These are phyloP conservation scores for Chamaea fasciata DNA, from an alignment of 2,113 vertebrate genomes.

Conservation along the genomic window DNA sequence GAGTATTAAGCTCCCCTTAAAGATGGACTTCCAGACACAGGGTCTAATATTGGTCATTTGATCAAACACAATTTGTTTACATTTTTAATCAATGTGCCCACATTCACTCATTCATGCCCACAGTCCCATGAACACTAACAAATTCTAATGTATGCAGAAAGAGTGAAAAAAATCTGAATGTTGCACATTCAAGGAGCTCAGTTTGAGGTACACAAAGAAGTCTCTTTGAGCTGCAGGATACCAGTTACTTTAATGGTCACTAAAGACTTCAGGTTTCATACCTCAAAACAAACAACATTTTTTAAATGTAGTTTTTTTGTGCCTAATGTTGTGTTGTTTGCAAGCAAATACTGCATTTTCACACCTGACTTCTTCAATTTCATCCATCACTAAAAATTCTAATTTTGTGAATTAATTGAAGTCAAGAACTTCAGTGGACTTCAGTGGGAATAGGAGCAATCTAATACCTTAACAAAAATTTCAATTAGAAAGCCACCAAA, in stretches of 20 bases:
- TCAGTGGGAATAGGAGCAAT: background rate
- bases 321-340: background rate
- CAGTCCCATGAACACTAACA: background rate
- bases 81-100: background rate
- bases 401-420: background rate
- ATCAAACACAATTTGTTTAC: background rate
- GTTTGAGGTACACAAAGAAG: background rate
- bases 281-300: background rate
- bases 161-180: background rate
- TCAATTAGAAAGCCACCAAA: background rate
- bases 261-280: background rate
- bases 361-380: background rate
- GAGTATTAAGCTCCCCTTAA: background rate
- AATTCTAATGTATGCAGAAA: background rate
- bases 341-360: background rate
- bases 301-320: background rate
- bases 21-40: background rate
- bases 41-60: background rate
- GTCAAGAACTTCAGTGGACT: background rate
- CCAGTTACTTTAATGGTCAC: background rate
- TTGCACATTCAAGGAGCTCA: background rate
- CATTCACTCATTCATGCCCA: background rate
- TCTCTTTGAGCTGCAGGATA: background rate
- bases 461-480: background rate
- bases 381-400: background rate